These are phyloP conservation scores for Eulemur albifrons DNA, from an alignment of 2,797 vertebrate genomes.

Conservation along the genomic window DNA sequence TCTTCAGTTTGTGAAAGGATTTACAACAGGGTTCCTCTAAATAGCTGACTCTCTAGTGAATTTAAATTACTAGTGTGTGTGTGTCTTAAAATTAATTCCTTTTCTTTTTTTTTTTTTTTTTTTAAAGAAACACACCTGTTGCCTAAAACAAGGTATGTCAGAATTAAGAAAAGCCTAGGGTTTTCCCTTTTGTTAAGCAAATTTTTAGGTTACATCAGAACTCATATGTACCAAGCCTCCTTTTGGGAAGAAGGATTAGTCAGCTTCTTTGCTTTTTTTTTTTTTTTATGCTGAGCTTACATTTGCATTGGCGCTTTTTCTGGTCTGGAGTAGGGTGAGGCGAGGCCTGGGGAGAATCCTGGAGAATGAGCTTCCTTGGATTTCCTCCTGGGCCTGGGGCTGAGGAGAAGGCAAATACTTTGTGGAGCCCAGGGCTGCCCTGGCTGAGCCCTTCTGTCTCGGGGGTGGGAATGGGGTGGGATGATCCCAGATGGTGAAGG, in stretches of 20 bases:
- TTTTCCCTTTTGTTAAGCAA: neutral
- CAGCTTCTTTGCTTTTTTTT: neutral
- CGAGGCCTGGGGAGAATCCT: fast-evolving
- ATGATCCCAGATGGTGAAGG: neutral
- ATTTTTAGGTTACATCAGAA: neutral
- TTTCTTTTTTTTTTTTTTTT: neutral
- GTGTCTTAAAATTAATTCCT: constrained; percentile 26
- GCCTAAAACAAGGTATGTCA: neutral
- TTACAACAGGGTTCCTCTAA: constrained; percentile 68
- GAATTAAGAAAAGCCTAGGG: neutral
- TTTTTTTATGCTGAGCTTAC: neutral
- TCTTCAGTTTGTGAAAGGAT: constrained; percentile 73
- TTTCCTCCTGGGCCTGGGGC: neutral
- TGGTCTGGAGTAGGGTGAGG: neutral
- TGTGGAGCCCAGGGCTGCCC: neutral
- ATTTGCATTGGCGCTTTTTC: neutral
- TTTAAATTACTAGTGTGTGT: constrained; percentile 67
- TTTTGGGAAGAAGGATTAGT: neutral
- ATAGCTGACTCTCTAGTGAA: constrained; percentile 68
- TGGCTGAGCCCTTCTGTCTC: neutral
- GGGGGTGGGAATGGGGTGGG: too few species aligned
- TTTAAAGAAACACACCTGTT: constrained; percentile 50
- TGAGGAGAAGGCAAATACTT: neutral
- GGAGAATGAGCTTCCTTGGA: neutral
- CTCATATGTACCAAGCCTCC: neutral